phyloP scores from a whole-genome alignment of 2,113 vertebrate species.

The Rhinolophus ferrumequinum region DNA sequence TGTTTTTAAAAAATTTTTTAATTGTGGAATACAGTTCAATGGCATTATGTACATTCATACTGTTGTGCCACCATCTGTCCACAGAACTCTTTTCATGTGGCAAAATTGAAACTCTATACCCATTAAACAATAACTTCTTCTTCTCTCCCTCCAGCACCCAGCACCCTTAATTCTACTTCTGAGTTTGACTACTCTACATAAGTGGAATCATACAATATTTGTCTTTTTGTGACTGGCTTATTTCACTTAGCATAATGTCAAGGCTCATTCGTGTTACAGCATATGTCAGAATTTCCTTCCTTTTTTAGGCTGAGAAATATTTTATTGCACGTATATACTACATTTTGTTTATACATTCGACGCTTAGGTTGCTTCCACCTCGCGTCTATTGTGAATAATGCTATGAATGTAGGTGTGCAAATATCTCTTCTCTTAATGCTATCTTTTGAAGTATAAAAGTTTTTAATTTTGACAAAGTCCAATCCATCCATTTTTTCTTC shows the following conservation, averaged over 20 bases:
- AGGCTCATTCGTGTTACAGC: neutral
- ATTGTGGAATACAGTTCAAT: neutral
- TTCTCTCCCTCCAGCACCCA: neutral
- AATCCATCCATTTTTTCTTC: neutral
- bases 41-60: neutral
- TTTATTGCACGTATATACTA: neutral
- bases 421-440: neutral
- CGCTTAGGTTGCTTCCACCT: neutral
- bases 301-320: neutral
- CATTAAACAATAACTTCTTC: neutral
- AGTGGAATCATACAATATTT: neutral
- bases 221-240: neutral
- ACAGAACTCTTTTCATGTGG: neutral
- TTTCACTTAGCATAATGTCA: neutral
- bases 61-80: neutral
- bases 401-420: neutral
- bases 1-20: neutral
- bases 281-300: neutral
- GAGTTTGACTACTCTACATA: neutral
- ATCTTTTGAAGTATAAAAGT: neutral
- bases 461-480: neutral
- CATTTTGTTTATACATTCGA: neutral
- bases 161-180: neutral
- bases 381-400: neutral
- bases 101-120: neutral